Percentiles rank a stretch among this genome's conserved stretches.
Conservation (phyloP, 2,888 invertebrate genomes). For the Catotricha subobsoleta region DNA sequence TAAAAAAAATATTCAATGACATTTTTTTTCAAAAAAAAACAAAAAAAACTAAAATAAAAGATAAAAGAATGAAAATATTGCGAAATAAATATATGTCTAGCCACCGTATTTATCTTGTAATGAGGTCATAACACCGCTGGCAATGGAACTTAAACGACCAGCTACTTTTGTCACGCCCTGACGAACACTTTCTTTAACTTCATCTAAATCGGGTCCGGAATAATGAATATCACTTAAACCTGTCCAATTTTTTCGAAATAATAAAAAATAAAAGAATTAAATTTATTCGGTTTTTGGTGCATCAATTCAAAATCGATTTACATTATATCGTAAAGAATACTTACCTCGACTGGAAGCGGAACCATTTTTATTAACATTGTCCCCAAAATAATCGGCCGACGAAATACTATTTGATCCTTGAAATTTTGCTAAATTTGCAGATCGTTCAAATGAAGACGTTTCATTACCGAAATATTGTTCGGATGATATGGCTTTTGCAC, state of each 20-base stretch:
- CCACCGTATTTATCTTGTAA: conserved; percentile 60
- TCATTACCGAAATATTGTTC: conserved; percentile 86
- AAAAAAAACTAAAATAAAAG: too few relatives aligned
- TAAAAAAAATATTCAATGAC: too few relatives aligned
- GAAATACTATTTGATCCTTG: conserved; percentile 92
- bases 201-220: conserved; percentile 69
- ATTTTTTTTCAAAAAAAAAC: too few relatives aligned
- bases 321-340: background rate
- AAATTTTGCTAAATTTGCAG: conserved; percentile 50
- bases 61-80: too few relatives aligned
- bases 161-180: conserved; percentile 96
- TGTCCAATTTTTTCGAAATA: conserved; percentile 8
- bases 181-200: conserved; percentile 91
- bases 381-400: conserved; percentile 86
- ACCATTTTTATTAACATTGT: conserved; percentile 18
- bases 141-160: conserved; percentile 84
- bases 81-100: too few relatives aligned
- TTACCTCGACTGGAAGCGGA: conserved; percentile 25
- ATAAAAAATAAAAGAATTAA: conserved; percentile 4
- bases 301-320: background rate
- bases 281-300: background rate
- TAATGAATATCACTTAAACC: conserved; percentile 25
- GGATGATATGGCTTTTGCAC: conserved; percentile 94
- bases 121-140: conserved; percentile 84
- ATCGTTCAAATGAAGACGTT: conserved; percentile 32